Evolutionary conservation across 2,113 vertebrate genomes (phyloP).

Genomic region (Anser brachyrhynchus): DNA sequence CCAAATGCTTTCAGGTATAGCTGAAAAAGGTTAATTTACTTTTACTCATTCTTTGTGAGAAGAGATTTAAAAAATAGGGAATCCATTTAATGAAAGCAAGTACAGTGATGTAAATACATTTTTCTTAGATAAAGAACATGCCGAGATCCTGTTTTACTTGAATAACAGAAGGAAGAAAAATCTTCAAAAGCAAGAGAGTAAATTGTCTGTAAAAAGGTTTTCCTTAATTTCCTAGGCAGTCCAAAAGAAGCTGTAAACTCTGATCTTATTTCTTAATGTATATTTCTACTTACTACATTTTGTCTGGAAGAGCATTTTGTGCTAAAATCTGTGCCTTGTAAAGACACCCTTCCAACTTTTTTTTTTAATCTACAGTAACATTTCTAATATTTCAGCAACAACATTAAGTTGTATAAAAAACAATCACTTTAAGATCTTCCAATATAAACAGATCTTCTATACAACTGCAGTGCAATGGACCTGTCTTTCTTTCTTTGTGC

Average conservation of each 20-base stretch:
- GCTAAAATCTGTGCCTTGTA: background rate
- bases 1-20: background rate
- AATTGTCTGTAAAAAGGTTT: background rate
- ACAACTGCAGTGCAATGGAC: background rate
- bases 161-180: background rate
- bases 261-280: background rate
- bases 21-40: background rate
- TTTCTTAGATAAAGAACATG: background rate
- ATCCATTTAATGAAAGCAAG: background rate
- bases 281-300: background rate
- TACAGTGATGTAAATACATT: background rate
- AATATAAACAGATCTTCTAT: background rate
- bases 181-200: background rate
- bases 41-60: background rate
- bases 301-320: background rate
- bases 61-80: background rate
- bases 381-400: background rate
- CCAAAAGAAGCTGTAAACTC: background rate
- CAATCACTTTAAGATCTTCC: background rate
- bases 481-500: background rate
- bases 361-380: background rate
- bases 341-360: background rate
- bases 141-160: background rate
- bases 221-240: background rate
- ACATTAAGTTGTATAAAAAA: background rate